Percentiles rank a stretch among this genome's conserved stretches.
Conservation (phyloP, 2,113 vertebrate genomes). For the Chroicocephalus ridibundus region DNA sequence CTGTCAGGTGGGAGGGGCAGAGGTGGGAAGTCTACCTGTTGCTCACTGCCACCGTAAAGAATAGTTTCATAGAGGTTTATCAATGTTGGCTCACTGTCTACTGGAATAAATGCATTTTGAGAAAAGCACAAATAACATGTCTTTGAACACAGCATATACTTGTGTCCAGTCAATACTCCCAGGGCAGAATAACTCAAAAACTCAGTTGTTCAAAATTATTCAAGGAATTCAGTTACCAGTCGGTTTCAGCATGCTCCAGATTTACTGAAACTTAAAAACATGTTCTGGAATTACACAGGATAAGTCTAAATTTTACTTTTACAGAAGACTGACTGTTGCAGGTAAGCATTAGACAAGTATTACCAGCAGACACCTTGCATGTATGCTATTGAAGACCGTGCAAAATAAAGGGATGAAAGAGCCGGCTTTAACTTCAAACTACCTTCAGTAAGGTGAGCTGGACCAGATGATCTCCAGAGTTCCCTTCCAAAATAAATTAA, state of each 20-base stretch:
- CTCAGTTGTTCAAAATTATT: not conserved
- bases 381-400: not conserved
- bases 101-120: not conserved
- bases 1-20: not conserved
- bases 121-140: not conserved
- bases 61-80: not conserved
- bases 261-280: not conserved
- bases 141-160: not conserved
- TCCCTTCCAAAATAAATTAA: not conserved
- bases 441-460: not conserved
- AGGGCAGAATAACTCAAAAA: not conserved
- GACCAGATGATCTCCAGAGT: not conserved
- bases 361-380: not conserved
- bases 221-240: not conserved
- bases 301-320: not conserved
- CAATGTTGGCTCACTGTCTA: not conserved
- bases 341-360: not conserved
- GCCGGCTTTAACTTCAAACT: not conserved
- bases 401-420: not conserved
- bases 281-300: not conserved
- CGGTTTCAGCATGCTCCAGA: not conserved
- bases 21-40: not conserved
- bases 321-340: not conserved
- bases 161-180: not conserved
- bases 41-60: not conserved